Conservation (phyloP, 2,888 invertebrate species). For the Acanthopleura granulata region DNA sequence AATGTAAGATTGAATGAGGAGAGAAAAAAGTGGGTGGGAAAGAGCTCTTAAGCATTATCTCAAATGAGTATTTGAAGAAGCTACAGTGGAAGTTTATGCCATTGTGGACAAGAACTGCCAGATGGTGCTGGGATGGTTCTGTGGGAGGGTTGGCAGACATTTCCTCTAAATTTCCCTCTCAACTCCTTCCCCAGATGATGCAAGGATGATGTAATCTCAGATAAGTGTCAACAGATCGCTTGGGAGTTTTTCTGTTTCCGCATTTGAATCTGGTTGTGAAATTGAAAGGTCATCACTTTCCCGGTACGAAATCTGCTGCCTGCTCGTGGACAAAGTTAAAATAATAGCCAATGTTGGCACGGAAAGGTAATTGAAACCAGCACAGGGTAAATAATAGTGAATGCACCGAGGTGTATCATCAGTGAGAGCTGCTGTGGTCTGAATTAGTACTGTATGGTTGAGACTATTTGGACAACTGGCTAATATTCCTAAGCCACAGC, state of each 20-base stretch:
- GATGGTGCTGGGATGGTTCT: no score
- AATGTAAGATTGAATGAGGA: no score
- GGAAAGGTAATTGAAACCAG: background rate
- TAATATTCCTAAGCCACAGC: background rate
- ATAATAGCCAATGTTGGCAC: background rate
- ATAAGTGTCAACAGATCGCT: no score
- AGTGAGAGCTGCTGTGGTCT: background rate
- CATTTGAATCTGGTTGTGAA: background rate
- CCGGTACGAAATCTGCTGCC: background rate
- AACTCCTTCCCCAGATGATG: no score
- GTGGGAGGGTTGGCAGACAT: no score
- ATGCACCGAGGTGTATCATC: background rate
- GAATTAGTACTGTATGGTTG: background rate
- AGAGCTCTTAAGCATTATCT: no score
- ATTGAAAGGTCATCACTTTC: conserved; percentile 3
- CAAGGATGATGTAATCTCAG: no score
- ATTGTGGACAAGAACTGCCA: no score
- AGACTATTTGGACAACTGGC: conserved; percentile 1
- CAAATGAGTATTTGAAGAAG: no score
- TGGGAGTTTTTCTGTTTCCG: background rate
- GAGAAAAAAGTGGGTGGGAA: no score
- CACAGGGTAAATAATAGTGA: background rate
- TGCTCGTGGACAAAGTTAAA: background rate
- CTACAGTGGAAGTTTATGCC: no score
- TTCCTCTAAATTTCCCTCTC: no score